phyloP scores from a whole-genome alignment of 2,113 vertebrate genomes.

The Leiothrix lutea region DNA sequence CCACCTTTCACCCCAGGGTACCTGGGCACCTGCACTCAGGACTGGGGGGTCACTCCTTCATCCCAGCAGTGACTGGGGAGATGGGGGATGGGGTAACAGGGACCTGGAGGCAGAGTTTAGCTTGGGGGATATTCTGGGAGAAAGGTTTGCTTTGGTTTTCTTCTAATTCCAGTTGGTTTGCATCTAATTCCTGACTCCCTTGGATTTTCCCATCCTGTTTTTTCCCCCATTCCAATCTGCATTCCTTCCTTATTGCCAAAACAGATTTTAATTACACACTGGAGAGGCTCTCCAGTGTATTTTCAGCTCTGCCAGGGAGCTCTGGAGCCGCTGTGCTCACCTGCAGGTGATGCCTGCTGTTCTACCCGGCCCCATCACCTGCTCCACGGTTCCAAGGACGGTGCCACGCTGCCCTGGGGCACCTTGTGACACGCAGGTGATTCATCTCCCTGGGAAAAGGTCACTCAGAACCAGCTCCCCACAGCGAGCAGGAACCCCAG shows the following conservation, averaged over 20 bases:
- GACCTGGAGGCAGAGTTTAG: not conserved
- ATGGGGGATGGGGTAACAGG: fast-evolving
- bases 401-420: not conserved
- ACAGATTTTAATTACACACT: not conserved
- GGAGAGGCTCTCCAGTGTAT: not conserved
- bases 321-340: not conserved
- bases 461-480: not conserved
- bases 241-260: conserved; percentile 26
- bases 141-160: not conserved
- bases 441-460: not conserved
- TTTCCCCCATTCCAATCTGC: not conserved
- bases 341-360: conserved; percentile 34
- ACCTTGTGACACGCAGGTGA: not conserved
- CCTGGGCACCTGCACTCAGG: not conserved
- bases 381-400: not conserved
- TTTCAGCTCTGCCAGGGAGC: not conserved
- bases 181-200: not conserved
- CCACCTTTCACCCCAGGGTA: not conserved
- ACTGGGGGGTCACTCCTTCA: fast-evolving
- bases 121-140: not conserved
- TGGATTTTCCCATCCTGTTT: not conserved
- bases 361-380: not conserved
- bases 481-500: not conserved
- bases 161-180: not conserved
- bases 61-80: not conserved